These are phyloP conservation scores for Paguma larvata DNA, from an alignment of 2,797 vertebrate genomes.

Conservation along the genomic window DNA sequence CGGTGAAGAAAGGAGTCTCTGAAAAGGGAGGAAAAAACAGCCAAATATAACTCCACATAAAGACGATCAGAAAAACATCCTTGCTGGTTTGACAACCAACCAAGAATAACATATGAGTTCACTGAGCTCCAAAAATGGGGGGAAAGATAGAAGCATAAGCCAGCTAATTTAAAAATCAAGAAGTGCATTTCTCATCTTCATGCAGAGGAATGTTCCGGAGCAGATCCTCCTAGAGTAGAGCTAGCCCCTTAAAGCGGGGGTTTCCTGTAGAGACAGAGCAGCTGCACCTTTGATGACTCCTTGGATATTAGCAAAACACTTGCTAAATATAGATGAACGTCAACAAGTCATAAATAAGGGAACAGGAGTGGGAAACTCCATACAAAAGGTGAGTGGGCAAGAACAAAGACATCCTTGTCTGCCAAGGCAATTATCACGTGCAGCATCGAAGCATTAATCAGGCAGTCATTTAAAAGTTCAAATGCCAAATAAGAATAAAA, in stretches of 20 bases:
- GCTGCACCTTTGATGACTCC: constrained; percentile 82
- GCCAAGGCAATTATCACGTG: constrained; percentile 77
- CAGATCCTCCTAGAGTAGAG: constrained; percentile 26
- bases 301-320: constrained; percentile 82
- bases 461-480: constrained; percentile 72
- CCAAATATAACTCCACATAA: constrained; percentile 77
- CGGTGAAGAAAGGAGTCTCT: constrained; percentile 70
- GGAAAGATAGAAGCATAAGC: constrained; percentile 55
- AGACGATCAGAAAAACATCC: constrained; percentile 76
- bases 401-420: constrained; percentile 78
- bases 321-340: constrained; percentile 81
- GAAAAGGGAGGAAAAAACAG: constrained; percentile 75
- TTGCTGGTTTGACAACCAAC: constrained; percentile 63
- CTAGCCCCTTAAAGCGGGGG: constrained; percentile 48
- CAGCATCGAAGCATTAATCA: constrained; percentile 50
- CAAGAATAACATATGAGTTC: constrained; percentile 80
- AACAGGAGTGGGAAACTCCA: constrained; percentile 73
- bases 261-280: constrained; percentile 78
- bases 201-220: constrained; percentile 45
- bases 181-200: constrained; percentile 67
- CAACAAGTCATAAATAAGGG: constrained; percentile 81
- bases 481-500: constrained; percentile 78
- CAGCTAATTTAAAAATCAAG: constrained; percentile 77
- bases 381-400: constrained; percentile 80
- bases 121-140: constrained; percentile 45